Evolutionary conservation across 1,140 invertebrate genomes (phyloP), one percentile per base, ranked within the genome.

Genomic region (Spodoptera frugiperda): DNA sequence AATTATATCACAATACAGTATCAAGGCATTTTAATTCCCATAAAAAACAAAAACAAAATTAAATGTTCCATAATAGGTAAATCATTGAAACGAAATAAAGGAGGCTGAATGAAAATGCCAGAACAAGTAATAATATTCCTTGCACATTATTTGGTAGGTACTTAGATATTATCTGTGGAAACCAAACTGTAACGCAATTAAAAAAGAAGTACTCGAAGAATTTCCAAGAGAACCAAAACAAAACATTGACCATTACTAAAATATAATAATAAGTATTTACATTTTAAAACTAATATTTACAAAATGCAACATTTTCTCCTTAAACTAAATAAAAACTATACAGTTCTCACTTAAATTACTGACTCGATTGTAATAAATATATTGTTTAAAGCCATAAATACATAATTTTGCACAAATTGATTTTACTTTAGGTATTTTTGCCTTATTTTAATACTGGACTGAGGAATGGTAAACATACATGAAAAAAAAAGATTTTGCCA

Each of bases 291-390:
- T 81, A 84, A 74, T 87, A 85, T 73, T 83, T 88, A 87, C 33
- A 77, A 80, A 83, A 77, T 80, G 75, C 75, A 74, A 75, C 51
- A 71, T 54, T 79, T n/a, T 63, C 49, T 44, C 70, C 70, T 84
- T 83, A 85, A 79, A 88, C 82, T 88, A 85, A 87, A 85, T 87
- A 89, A 74, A 71, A 61, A 63, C 33, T 91, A 89, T 59, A 73
- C 54, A 89, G 78, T 91, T 89, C 86, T 88, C 79, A 61, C 91
- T 92, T 92, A 93, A 88, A 87, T 89, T 93, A 93, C 83, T 93
- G 92, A 93, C 92, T 93, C 86, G 89, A 82, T 92, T 93, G 46
- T 82, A 88, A 92, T 91, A 89, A 92, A 91, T 91, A 91, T 92
- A 90, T 49, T 21, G 51, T 78, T 92, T 92, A 92, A 92, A 92